Evolutionary conservation across 2,113 vertebrate genomes (phyloP).

Genomic region (Hypomesus transpacificus): DNA sequence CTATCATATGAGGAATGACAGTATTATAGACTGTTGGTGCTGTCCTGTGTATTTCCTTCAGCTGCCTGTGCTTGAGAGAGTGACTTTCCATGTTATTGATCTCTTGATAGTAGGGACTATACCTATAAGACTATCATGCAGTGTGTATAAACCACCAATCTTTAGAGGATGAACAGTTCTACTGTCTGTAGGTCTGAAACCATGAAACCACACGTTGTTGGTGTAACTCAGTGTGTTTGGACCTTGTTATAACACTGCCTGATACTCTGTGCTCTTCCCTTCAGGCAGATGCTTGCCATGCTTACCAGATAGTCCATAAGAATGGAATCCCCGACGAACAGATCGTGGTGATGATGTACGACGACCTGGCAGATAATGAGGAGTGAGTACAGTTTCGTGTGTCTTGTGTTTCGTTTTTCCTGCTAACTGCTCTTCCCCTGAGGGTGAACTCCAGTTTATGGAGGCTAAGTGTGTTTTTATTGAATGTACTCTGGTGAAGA

Average conservation of each 20-base stretch:
- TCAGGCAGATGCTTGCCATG: conserved; percentile 93
- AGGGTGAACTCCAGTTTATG: too few relatives aligned
- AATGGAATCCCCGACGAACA: conserved; percentile 95
- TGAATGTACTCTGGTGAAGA: too few relatives aligned
- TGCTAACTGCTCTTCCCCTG: too few relatives aligned
- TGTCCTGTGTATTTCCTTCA: neutral
- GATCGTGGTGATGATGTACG: conserved; percentile 98
- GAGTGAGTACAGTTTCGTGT: conserved; percentile 77
- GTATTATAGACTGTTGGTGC: neutral
- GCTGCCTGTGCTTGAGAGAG: neutral
- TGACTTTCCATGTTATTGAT: neutral
- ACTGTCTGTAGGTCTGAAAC: neutral
- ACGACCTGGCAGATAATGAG: conserved; percentile 82
- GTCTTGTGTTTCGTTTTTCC: neutral
- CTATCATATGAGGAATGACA: neutral
- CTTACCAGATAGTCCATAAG: conserved; percentile 91
- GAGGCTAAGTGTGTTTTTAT: too few relatives aligned
- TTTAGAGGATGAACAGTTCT: too few relatives aligned
- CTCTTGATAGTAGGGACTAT: conserved; percentile 15
- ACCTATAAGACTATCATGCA: neutral
- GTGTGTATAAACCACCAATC: too few relatives aligned
- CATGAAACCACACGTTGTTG: neutral
- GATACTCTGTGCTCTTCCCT: conserved; percentile 2
- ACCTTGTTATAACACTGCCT: neutral
- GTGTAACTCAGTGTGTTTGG: neutral